Percentiles rank a stretch among this genome's conserved stretches.
These are phyloP conservation scores for Tragelaphus strepsiceros DNA, from an alignment of 2,113 vertebrate genomes.

Conservation along the genomic window DNA sequence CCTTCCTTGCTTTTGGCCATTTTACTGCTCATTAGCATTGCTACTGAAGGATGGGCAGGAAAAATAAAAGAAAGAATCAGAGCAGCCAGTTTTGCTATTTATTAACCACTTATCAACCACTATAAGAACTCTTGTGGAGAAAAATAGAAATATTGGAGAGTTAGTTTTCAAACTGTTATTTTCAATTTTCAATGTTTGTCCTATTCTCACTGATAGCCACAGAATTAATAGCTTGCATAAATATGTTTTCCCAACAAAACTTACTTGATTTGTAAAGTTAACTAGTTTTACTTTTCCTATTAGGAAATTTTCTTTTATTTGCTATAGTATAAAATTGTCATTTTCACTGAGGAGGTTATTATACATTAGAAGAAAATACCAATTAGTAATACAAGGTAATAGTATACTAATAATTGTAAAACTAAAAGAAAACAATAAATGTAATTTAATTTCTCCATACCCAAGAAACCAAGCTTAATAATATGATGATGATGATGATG, in stretches of 20 bases:
- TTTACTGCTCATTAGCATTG: slow-evolving; percentile 56
- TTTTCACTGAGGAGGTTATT: background rate
- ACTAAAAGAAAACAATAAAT: background rate
- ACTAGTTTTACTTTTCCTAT: background rate
- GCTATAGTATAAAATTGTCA: background rate
- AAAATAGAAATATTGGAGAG: background rate
- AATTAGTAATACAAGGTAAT: background rate
- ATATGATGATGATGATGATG: too few species aligned
- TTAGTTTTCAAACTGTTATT: background rate
- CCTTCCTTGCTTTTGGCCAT: slow-evolving; percentile 34
- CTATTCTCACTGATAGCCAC: background rate
- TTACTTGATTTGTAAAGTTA: background rate
- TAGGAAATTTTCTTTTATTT: background rate
- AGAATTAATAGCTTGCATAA: background rate
- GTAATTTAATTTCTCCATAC: background rate
- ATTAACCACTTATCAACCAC: slow-evolving; percentile 36
- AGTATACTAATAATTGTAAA: background rate
- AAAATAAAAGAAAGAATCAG: slow-evolving; percentile 4
- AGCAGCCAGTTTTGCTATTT: slow-evolving; percentile 23
- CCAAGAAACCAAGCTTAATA: background rate
- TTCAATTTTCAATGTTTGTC: background rate
- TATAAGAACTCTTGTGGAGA: background rate
- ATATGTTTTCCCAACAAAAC: background rate
- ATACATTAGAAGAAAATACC: background rate
- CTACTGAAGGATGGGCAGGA: slow-evolving; percentile 21